Conservation (phyloP, 2,797 vertebrate species). For the Xenopus petersii region DNA sequence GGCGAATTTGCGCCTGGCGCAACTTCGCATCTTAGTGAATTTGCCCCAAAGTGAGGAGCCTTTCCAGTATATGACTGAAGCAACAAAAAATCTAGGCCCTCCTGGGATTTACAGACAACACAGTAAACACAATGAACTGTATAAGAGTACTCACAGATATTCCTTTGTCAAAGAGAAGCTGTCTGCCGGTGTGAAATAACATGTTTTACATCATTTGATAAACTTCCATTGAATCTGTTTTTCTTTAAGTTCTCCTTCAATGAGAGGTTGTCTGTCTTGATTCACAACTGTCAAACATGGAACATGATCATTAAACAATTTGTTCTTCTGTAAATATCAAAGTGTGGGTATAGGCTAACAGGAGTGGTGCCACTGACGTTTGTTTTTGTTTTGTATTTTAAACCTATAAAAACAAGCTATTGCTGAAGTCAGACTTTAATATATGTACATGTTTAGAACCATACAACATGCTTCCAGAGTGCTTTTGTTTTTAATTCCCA, state of each 20-base stretch:
- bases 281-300: constrained; percentile 73
- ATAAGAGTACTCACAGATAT: constrained; percentile 80
- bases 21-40: no score
- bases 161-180: constrained; percentile 88
- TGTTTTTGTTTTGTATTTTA: no score
- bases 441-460: no score
- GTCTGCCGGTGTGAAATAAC: constrained; percentile 93
- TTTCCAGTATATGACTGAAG: neutral
- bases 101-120: constrained; percentile 8
- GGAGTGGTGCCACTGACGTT: no score
- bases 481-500: no score
- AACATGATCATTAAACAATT: constrained; percentile 14
- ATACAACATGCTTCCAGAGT: no score
- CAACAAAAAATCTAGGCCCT: neutral
- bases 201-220: constrained; percentile 95
- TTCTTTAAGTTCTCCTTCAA: constrained; percentile 94
- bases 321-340: constrained; percentile 15
- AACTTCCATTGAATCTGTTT: constrained; percentile 97
- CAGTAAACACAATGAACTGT: neutral
- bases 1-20: no score
- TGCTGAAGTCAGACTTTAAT: no score
- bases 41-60: neutral
- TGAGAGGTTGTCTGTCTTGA: constrained; percentile 90
- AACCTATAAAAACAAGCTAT: no score
- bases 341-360: neutral